Evolutionary conservation across 2,113 vertebrate species (phyloP).

Genomic region (Synchiropus splendidus): DNA sequence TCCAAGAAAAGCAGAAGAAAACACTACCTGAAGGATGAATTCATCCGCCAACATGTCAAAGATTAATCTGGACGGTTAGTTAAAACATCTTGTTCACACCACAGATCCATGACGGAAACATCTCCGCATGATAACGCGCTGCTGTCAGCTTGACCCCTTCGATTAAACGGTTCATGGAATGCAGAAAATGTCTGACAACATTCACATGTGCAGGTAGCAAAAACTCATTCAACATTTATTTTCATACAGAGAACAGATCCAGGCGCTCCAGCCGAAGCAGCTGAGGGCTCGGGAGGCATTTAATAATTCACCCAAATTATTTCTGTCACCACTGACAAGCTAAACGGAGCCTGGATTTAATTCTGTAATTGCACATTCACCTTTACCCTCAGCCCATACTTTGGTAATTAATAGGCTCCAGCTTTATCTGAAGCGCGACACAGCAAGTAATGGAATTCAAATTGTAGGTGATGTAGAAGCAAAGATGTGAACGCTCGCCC

Average conservation of each 20-base stretch:
- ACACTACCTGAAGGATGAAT: no score
- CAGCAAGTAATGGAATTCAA: slow-evolving; percentile 59
- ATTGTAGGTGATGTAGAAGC: slow-evolving; percentile 57
- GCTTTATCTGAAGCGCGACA: slow-evolving; percentile 59
- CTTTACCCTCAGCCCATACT: slow-evolving; percentile 61
- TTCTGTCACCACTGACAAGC: slow-evolving; percentile 68
- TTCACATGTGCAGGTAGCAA: not conserved
- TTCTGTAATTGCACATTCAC: slow-evolving; percentile 66
- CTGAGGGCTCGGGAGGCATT: slow-evolving; percentile 37
- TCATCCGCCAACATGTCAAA: no score
- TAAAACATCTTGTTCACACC: slow-evolving; percentile 26
- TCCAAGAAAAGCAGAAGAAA: no score
- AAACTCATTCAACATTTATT: no score
- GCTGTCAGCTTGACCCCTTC: slow-evolving; percentile 30
- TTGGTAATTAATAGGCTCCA: slow-evolving; percentile 62
- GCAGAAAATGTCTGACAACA: not conserved
- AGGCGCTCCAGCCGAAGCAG: slow-evolving; percentile 18
- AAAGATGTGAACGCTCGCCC: slow-evolving; percentile 26
- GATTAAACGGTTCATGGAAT: slow-evolving; percentile 20
- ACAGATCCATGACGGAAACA: slow-evolving; percentile 16
- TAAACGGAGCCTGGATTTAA: slow-evolving; percentile 66
- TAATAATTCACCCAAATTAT: slow-evolving; percentile 71
- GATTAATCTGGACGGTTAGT: slow-evolving; percentile 20
- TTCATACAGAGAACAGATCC: no score
- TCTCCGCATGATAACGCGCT: slow-evolving; percentile 9